phyloP scores from a whole-genome alignment of 1,140 invertebrate genomes.

The Pissodes strobi region DNA sequence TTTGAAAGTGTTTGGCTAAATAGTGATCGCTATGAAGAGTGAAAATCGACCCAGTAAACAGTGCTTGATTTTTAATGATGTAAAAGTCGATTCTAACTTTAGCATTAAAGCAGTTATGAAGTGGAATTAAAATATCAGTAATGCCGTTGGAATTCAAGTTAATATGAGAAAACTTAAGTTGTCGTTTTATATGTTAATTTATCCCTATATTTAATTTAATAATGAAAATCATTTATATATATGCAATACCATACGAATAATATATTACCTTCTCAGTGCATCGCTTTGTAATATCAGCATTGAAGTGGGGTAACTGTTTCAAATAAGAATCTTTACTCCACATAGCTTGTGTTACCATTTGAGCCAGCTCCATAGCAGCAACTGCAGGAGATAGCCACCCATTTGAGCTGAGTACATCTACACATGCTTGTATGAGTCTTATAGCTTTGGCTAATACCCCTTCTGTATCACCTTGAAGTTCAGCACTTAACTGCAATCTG shows the following conservation, averaged over 20 bases:
- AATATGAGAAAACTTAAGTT: no score
- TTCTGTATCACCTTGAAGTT: constrained; percentile 96
- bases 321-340: constrained; percentile 98
- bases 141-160: no score
- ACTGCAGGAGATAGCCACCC: constrained; percentile 98
- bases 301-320: constrained; percentile 96
- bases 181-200: no score
- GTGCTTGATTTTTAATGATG: no score
- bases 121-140: no score
- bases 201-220: no score
- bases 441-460: constrained; percentile 85
- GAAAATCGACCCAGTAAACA: no score
- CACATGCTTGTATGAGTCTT: constrained; percentile 95
- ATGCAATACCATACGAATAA: constrained; percentile 12
- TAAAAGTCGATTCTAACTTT: no score
- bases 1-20: no score
- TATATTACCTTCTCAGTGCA: constrained; percentile 91
- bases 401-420: constrained; percentile 97
- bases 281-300: constrained; percentile 83
- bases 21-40: no score
- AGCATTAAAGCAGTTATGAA: no score
- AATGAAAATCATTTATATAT: neutral
- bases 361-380: constrained; percentile 98
- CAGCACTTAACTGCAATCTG: constrained; percentile 88
- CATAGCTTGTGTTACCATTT: constrained; percentile 99